Conservation (phyloP, 2,797 vertebrate species). For the Megaceryle alcyon region DNA sequence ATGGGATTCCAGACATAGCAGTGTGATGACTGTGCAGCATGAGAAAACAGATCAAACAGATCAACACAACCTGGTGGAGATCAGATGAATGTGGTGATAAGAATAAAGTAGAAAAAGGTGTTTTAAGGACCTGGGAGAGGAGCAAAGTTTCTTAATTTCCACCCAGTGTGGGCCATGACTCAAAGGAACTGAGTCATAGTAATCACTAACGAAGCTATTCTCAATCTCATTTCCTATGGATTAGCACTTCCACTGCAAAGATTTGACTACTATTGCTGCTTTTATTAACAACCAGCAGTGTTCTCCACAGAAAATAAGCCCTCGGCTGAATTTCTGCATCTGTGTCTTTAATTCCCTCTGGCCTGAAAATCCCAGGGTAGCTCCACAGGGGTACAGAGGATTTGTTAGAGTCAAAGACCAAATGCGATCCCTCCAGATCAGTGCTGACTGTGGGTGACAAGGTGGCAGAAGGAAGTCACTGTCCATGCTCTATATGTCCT, state of each 20-base stretch:
- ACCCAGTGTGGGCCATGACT: neutral
- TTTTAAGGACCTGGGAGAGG: neutral
- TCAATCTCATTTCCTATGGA: slow-evolving; percentile 8
- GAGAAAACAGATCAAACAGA: neutral
- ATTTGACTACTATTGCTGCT: neutral
- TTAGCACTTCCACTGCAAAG: slow-evolving; percentile 1
- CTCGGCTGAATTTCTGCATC: neutral
- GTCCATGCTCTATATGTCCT: neutral
- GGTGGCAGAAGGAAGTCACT: neutral
- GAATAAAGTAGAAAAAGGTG: neutral
- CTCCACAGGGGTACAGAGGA: neutral
- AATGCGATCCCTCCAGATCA: neutral
- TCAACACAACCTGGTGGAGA: neutral
- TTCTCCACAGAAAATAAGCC: slow-evolving; percentile 13
- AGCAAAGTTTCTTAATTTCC: neutral
- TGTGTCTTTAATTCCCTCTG: neutral
- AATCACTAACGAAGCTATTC: neutral
- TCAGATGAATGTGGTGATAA: neutral
- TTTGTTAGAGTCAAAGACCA: neutral
- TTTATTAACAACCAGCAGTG: neutral
- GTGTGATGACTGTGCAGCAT: neutral
- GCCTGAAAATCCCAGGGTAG: neutral
- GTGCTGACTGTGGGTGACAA: neutral
- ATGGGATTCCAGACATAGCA: neutral
- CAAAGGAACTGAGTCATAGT: slow-evolving; percentile 30